Conservation (phyloP, 2,888 invertebrate species). For the Thelaira solivaga region DNA sequence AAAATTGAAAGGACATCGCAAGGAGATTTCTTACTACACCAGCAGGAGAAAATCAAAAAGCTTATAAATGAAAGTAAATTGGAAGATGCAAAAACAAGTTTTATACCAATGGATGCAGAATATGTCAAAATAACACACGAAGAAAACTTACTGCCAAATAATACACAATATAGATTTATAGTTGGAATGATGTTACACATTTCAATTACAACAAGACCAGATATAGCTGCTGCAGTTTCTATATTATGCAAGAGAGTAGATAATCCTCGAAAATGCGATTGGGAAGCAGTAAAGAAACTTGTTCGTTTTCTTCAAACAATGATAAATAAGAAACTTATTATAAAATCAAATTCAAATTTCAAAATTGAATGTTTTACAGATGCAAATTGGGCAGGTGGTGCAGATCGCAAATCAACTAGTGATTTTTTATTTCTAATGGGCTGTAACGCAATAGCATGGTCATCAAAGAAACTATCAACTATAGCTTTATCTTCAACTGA, state of each 20-base stretch:
- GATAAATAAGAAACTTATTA: not conserved
- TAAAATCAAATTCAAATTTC: not conserved
- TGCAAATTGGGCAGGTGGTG: not conserved
- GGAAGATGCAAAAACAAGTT: conserved; percentile 7
- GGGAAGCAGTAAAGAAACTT: conserved; percentile 6
- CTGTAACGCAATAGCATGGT: not conserved
- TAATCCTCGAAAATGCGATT: not conserved
- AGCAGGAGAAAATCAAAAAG: conserved; percentile 5
- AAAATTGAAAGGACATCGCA: not conserved
- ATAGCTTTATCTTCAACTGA: not conserved
- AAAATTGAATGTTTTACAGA: not conserved
- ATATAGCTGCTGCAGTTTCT: not conserved
- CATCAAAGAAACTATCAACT: not conserved
- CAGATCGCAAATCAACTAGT: not conserved
- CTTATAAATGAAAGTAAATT: not conserved
- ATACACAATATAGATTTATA: not conserved
- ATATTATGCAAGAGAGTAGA: not conserved
- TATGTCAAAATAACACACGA: not conserved
- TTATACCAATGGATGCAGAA: conserved; percentile 33
- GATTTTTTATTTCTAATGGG: not conserved
- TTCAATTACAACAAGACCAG: conserved; percentile 23
- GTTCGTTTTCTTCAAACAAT: not conserved
- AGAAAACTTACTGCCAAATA: conserved; percentile 3
- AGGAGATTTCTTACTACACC: conserved; percentile 2
- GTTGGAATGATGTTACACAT: not conserved